phyloP scores from a whole-genome alignment of 2,888 invertebrate species.

The Tortricodes alternella region DNA sequence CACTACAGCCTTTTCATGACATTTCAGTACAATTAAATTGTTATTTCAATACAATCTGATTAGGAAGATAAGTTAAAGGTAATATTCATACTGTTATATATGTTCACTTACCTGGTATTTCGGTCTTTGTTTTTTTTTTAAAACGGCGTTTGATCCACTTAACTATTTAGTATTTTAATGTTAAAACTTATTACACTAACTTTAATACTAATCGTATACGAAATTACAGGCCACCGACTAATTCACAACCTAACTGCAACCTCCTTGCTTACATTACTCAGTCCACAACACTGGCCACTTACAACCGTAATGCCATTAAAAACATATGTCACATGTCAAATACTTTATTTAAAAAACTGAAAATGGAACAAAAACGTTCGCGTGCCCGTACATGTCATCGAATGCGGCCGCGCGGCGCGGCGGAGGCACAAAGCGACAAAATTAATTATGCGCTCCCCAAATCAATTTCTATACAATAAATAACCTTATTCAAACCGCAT shows the following conservation, averaged over 20 bases:
- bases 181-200: slow-evolving; percentile 15
- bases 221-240: slow-evolving; percentile 44
- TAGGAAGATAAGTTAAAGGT: background rate
- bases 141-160: background rate
- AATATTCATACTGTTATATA: background rate
- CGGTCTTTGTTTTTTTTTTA: background rate
- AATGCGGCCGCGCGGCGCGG: slow-evolving; percentile 66
- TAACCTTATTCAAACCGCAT: slow-evolving; percentile 43
- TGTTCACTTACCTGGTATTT: slow-evolving; percentile 1
- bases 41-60: slow-evolving; percentile 5
- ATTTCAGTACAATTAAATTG: slow-evolving; percentile 9
- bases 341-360: slow-evolving; percentile 52
- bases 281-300: slow-evolving; percentile 36
- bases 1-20: slow-evolving; percentile 44
- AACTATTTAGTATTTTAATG: background rate
- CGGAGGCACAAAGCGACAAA: slow-evolving; percentile 57
- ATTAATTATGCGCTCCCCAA: slow-evolving; percentile 39
- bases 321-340: slow-evolving; percentile 59
- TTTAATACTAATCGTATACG: slow-evolving; percentile 42
- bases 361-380: slow-evolving; percentile 76
- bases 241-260: slow-evolving; percentile 31
- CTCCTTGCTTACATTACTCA: slow-evolving; percentile 19
- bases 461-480: slow-evolving; percentile 33
- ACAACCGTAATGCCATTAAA: slow-evolving; percentile 38
- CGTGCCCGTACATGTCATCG: slow-evolving; percentile 77